Conservation (phyloP, 2,888 invertebrate species). For the Ptycholaimellus sp. region DNA sequence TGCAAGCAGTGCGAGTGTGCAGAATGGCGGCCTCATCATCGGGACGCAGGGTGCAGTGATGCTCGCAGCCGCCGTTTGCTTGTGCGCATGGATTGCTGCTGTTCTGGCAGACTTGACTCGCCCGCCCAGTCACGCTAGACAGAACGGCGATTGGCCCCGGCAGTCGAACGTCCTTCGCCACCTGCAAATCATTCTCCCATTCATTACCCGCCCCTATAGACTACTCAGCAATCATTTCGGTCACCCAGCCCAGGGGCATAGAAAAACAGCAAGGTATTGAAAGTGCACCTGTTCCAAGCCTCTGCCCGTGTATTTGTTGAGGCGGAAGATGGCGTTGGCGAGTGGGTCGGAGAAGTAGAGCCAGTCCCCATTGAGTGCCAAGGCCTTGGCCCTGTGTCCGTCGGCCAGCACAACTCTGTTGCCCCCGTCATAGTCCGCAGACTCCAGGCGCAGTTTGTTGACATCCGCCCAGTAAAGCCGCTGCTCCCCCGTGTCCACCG, state of each 20-base stretch:
- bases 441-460: constrained; percentile 58
- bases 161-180: constrained; percentile 26
- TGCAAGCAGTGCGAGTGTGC: too few relatives aligned
- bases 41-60: constrained; percentile 44
- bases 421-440: constrained; percentile 60
- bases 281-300: constrained; percentile 30
- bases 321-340: constrained; percentile 57
- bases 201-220: neutral
- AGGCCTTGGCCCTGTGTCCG: constrained; percentile 20
- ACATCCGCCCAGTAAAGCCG: constrained; percentile 81
- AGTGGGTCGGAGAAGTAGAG: constrained; percentile 24
- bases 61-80: constrained; percentile 74
- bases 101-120: constrained; percentile 15
- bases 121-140: too few relatives aligned
- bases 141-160: neutral
- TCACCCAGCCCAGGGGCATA: neutral
- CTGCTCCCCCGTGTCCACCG: constrained; percentile 74
- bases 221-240: neutral
- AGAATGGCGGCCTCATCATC: neutral
- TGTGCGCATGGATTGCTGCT: constrained; percentile 51
- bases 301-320: constrained; percentile 80
- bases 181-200: constrained; percentile 48
- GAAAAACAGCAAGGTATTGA: neutral
- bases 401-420: constrained; percentile 35
- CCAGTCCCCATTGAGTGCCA: constrained; percentile 22